phyloP scores from a whole-genome alignment of 2,888 invertebrate species.

The Acanthosepion lycidas region DNA sequence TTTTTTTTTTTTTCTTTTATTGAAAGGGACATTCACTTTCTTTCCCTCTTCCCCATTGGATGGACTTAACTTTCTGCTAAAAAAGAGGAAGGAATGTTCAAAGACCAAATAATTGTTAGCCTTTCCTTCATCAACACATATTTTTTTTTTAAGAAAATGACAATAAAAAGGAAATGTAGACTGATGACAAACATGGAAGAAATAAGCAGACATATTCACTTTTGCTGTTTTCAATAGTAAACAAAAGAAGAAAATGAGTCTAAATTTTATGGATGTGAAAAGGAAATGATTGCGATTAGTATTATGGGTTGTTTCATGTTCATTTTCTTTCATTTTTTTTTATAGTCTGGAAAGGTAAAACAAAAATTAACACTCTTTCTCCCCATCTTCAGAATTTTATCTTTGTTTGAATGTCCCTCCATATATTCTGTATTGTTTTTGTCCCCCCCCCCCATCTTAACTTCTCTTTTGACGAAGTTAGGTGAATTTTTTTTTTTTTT shows the following conservation, averaged over 20 bases:
- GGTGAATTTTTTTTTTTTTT: not conserved
- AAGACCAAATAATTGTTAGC: not conserved
- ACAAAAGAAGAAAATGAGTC: not conserved
- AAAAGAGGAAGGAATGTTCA: not conserved
- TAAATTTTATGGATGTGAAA: not conserved
- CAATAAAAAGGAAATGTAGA: not conserved
- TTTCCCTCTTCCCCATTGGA: no score
- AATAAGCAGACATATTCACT: no score
- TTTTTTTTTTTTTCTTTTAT: no score
- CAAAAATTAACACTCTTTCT: not conserved
- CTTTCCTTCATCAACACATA: not conserved
- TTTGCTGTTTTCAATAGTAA: not conserved
- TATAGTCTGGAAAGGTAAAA: not conserved
- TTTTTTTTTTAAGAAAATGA: not conserved
- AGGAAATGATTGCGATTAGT: no score
- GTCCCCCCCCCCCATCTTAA: not conserved
- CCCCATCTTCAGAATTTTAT: not conserved
- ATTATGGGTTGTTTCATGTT: no score
- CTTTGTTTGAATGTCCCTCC: no score
- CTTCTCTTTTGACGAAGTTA: slow-evolving; percentile 1
- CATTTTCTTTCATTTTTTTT: not conserved
- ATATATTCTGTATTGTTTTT: no score
- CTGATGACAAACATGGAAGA: not conserved
- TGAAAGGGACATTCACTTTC: no score
- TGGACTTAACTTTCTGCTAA: not conserved